Evolutionary conservation across 2,888 invertebrate genomes (phyloP).

Genomic region (Scaptomyza polygonia): DNA sequence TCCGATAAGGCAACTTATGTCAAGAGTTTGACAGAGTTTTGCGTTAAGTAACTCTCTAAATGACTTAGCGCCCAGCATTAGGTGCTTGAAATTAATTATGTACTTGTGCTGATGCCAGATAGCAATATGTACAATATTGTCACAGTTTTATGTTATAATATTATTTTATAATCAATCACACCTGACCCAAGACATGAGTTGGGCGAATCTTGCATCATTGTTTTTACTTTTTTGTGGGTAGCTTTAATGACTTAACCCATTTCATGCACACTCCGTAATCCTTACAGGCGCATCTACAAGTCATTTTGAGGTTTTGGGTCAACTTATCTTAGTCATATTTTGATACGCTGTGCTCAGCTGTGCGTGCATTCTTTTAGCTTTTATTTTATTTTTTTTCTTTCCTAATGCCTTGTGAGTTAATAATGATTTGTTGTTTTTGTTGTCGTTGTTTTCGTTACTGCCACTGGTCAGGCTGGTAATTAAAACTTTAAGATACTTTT

Average conservation of each 20-base stretch:
- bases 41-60: conserved; percentile 43
- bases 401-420: conserved; percentile 59
- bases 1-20: conserved; percentile 46
- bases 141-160: conserved; percentile 3
- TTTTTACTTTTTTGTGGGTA: background rate
- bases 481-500: conserved; percentile 78
- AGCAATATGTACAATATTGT: background rate
- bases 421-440: conserved; percentile 70
- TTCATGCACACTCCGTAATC: conserved; percentile 37
- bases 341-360: conserved; percentile 52
- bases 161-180: conserved; percentile 30
- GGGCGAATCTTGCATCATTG: background rate
- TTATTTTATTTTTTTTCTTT: conserved; percentile 22
- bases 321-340: conserved; percentile 26
- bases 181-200: conserved; percentile 7
- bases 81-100: conserved; percentile 40
- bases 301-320: conserved; percentile 54
- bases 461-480: conserved; percentile 71
- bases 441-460: conserved; percentile 35
- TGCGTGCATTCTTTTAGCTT: conserved; percentile 27
- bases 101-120: conserved; percentile 1
- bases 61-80: conserved; percentile 35
- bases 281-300: conserved; percentile 45
- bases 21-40: conserved; percentile 38
- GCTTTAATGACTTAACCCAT: conserved; percentile 49